Percentiles rank a stretch among this genome's conserved stretches.
phyloP scores from a whole-genome alignment of 1,140 invertebrate genomes.

The Papilio xuthus region DNA sequence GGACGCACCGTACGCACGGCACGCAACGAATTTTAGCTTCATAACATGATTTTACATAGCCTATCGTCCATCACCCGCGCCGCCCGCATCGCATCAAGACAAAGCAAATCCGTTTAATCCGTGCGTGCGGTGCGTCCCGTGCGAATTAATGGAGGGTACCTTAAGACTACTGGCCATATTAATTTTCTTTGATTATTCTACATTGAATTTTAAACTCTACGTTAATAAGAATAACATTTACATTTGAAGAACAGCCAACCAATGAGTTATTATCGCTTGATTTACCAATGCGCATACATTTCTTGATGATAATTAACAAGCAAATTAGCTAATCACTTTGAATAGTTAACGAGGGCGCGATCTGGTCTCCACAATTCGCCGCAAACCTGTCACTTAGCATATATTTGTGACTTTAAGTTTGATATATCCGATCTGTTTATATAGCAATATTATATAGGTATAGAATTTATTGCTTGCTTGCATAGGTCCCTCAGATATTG shows the following conservation, averaged over 20 bases:
- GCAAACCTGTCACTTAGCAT: background rate
- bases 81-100: no score
- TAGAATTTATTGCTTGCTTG: no score
- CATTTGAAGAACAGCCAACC: background rate
- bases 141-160: no score
- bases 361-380: background rate
- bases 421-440: background rate
- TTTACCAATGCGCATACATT: background rate
- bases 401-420: background rate
- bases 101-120: no score
- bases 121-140: no score
- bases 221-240: background rate
- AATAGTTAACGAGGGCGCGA: background rate
- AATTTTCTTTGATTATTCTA: no score
- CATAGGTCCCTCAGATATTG: no score
- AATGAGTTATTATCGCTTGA: background rate
- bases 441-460: background rate
- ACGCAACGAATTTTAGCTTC: no score
- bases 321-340: conserved; percentile 13
- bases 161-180: no score
- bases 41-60: no score
- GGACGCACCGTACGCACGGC: no score
- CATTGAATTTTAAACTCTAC: background rate
- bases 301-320: conserved; percentile 6
- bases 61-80: no score